phyloP scores from a whole-genome alignment of 2,888 invertebrate genomes.

The Hirtodrosophila confusa region DNA sequence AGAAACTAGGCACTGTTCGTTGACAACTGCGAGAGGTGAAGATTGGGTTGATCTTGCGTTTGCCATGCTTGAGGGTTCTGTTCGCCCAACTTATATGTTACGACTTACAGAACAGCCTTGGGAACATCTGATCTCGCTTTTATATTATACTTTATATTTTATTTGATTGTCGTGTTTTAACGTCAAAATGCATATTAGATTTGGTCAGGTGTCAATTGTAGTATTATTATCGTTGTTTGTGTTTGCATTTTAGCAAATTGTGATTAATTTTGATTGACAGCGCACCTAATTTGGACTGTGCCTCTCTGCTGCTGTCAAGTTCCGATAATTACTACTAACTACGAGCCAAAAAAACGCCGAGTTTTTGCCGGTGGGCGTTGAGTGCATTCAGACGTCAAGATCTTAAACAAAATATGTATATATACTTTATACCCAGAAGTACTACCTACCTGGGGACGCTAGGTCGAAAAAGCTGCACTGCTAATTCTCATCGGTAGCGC shows the following conservation, averaged over 20 bases:
- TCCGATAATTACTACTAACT: slow-evolving; percentile 59
- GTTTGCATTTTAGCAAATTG: slow-evolving; percentile 32
- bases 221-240: slow-evolving; percentile 2
- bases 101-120: slow-evolving; percentile 77
- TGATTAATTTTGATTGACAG: slow-evolving; percentile 62
- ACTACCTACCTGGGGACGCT: slow-evolving; percentile 9
- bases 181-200: slow-evolving; percentile 1
- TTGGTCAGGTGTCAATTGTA: slow-evolving; percentile 22
- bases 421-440: slow-evolving; percentile 14
- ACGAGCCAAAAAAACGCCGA: slow-evolving; percentile 41
- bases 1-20: fast-evolving
- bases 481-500: slow-evolving; percentile 33
- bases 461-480: slow-evolving; percentile 39
- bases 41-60: slow-evolving; percentile 76
- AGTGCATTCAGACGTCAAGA: slow-evolving; percentile 59
- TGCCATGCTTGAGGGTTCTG: slow-evolving; percentile 72
- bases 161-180: not conserved
- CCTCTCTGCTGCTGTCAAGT: slow-evolving; percentile 46
- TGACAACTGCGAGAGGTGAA: slow-evolving; percentile 58
- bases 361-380: slow-evolving; percentile 39
- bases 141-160: slow-evolving; percentile 16
- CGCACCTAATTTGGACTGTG: slow-evolving; percentile 54
- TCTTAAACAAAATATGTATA: slow-evolving; percentile 23
- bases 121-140: slow-evolving; percentile 78
- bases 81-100: slow-evolving; percentile 78